phyloP scores from a whole-genome alignment of 2,888 invertebrate genomes.

The Helicoverpa assulta region DNA sequence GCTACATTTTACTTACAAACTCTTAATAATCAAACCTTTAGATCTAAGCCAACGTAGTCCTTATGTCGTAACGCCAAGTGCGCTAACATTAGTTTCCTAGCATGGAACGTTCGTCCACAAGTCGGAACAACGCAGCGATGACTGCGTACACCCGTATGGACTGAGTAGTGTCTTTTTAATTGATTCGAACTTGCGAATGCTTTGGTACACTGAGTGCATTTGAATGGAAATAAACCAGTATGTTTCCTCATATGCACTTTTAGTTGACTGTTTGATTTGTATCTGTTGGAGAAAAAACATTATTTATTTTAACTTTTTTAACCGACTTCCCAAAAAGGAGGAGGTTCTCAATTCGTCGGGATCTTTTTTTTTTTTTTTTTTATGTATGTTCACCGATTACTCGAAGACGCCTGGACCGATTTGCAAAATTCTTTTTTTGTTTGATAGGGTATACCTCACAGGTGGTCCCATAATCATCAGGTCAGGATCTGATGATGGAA shows the following conservation, averaged over 20 bases:
- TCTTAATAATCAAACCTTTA: too few relatives aligned
- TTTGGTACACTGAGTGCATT: conserved; percentile 62
- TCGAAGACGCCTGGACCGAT: too few relatives aligned
- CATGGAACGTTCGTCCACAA: conserved; percentile 65
- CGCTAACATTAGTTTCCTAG: conserved; percentile 62
- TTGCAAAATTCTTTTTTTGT: too few relatives aligned
- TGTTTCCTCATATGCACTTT: conserved; percentile 67
- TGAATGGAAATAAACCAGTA: conserved; percentile 55
- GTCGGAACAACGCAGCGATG: conserved; percentile 53
- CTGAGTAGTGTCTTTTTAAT: conserved; percentile 60
- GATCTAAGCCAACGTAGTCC: conserved; percentile 3
- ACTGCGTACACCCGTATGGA: conserved; percentile 66
- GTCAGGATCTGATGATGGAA: too few relatives aligned
- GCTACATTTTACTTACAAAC: too few relatives aligned
- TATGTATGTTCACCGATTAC: too few relatives aligned
- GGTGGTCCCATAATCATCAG: too few relatives aligned
- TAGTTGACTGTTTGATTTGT: conserved; percentile 70
- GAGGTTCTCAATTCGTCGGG: too few relatives aligned
- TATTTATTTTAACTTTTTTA: neutral
- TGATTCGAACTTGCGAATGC: conserved; percentile 51
- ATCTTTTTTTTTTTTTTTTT: too few relatives aligned
- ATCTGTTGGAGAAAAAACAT: conserved; percentile 48
- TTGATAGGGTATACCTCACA: too few relatives aligned
- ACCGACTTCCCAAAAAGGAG: too few relatives aligned
- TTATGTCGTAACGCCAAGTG: conserved; percentile 60